phyloP scores from a whole-genome alignment of 2,113 vertebrate genomes.

The Corythaeola cristata region DNA sequence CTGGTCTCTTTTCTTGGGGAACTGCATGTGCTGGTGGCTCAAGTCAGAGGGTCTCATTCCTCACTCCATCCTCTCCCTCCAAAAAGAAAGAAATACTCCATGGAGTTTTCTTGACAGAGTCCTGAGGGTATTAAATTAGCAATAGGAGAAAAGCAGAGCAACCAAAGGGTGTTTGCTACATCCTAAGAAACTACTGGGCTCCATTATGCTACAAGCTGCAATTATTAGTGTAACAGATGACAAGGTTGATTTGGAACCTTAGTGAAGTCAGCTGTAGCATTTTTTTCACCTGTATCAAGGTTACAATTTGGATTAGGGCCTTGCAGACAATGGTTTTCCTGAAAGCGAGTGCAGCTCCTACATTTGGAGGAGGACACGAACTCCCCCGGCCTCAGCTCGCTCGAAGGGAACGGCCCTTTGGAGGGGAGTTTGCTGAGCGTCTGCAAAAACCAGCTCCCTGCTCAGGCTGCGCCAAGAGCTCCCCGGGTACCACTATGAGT shows the following conservation, averaged over 20 bases:
- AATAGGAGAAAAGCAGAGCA: neutral
- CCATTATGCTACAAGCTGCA: neutral
- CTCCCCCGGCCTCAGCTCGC: accelerated
- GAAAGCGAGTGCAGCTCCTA: neutral
- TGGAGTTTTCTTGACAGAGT: neutral
- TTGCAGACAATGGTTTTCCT: neutral
- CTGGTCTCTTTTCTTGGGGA: neutral
- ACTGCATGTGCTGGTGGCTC: neutral
- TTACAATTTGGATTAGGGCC: neutral
- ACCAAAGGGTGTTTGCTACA: neutral
- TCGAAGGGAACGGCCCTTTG: neutral
- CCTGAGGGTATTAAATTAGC: neutral
- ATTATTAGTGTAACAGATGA: neutral
- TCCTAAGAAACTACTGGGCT: neutral
- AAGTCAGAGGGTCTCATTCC: neutral
- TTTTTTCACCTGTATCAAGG: neutral
- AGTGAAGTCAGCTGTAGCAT: neutral
- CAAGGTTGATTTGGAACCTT: neutral
- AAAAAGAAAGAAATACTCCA: neutral
- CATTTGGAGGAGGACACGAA: neutral
- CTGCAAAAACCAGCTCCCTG: neutral
- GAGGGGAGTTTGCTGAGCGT: neutral
- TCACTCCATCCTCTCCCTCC: neutral
- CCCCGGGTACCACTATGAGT: neutral
- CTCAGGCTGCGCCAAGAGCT: neutral